Percentiles rank a stretch among this genome's conserved stretches.
phyloP scores from a whole-genome alignment of 2,888 invertebrate genomes.

The Mythimna loreyi region DNA sequence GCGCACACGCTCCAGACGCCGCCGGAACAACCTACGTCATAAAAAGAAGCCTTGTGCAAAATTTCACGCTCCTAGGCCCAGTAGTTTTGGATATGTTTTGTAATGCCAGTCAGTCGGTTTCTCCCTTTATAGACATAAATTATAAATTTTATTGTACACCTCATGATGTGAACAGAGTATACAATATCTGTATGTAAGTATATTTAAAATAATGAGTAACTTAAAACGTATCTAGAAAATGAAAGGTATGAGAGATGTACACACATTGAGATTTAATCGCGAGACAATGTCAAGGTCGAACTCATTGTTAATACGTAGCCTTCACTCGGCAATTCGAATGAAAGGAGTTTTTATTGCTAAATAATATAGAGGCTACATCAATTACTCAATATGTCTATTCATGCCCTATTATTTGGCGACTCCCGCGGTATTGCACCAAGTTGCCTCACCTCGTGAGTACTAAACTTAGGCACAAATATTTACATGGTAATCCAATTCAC shows the following conservation, averaged over 20 bases:
- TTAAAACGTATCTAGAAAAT: conserved; percentile 20
- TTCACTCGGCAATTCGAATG: conserved; percentile 53
- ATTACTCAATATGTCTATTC: conserved; percentile 62
- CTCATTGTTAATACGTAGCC: conserved; percentile 56
- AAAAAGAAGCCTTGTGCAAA: no score
- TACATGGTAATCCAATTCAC: conserved; percentile 59
- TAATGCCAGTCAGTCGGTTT: no score
- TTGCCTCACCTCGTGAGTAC: conserved; percentile 56
- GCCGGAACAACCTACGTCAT: no score
- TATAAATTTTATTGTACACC: no score
- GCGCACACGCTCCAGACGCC: no score
- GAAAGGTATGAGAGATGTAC: conserved; percentile 48
- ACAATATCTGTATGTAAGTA: no score
- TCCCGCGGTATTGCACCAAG: conserved; percentile 57
- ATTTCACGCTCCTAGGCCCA: no score
- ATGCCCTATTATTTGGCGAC: conserved; percentile 56
- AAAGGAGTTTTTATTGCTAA: conserved; percentile 65
- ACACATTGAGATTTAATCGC: conserved; percentile 42
- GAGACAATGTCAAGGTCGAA: conserved; percentile 57
- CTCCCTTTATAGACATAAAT: no score
- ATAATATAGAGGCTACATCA: conserved; percentile 61
- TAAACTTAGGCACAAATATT: conserved; percentile 56
- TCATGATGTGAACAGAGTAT: no score
- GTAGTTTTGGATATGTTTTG: no score
- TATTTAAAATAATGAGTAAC: no score